Percentiles rank a stretch among this genome's conserved stretches.
Conservation (phyloP, 2,113 vertebrate species). For the Glaucomys volans region DNA sequence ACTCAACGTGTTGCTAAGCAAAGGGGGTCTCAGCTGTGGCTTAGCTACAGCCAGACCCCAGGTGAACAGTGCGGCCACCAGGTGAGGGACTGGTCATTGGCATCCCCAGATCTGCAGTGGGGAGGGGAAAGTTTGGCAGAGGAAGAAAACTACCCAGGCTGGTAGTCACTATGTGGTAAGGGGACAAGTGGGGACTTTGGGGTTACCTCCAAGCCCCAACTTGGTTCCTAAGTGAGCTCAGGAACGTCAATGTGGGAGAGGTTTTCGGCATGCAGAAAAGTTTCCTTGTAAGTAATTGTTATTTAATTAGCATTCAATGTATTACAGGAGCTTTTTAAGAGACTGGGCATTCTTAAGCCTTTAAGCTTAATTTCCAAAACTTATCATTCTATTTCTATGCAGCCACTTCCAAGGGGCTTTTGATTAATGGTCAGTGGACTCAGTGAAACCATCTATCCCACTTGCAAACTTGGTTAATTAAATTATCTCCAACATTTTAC, state of each 20-base stretch:
- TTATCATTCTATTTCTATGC: slow-evolving; percentile 56
- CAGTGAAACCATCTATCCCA: slow-evolving; percentile 41
- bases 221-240: not conserved
- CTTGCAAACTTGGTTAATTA: slow-evolving; percentile 76
- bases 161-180: not conserved
- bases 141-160: not conserved
- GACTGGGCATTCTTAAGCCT: slow-evolving; percentile 13
- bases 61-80: rapidly evolving
- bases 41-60: not conserved
- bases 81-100: not conserved
- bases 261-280: not conserved
- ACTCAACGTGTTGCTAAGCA: not conserved
- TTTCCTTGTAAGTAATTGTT: not conserved
- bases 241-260: not conserved
- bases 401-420: slow-evolving; percentile 58
- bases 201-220: not conserved
- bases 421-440: slow-evolving; percentile 68
- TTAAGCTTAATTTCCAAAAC: slow-evolving; percentile 67
- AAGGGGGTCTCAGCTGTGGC: not conserved
- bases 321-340: slow-evolving; percentile 35
- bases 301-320: slow-evolving; percentile 54
- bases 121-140: not conserved
- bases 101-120: not conserved
- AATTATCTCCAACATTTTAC: slow-evolving; percentile 74
- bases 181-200: not conserved